These are phyloP conservation scores for Acanthopleura granulata DNA, from an alignment of 2,888 invertebrate genomes.

Conservation along the genomic window DNA sequence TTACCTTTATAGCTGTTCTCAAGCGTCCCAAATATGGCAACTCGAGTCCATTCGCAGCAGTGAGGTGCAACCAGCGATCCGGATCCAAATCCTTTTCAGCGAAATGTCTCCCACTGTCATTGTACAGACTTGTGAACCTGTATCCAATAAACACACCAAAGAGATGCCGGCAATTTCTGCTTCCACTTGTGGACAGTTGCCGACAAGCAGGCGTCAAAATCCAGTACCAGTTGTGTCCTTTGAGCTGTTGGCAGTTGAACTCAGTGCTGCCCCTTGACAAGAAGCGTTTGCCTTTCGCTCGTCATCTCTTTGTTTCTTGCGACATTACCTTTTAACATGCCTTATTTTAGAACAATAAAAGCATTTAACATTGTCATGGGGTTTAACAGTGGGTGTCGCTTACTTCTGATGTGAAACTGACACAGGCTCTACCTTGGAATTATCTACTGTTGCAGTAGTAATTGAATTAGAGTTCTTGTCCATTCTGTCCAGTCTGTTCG, in stretches of 20 bases:
- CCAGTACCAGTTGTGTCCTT: background rate
- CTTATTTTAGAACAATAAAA: slow-evolving; percentile 1
- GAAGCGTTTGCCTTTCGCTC: background rate
- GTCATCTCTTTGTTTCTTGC: background rate
- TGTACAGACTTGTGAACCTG: slow-evolving; percentile 6
- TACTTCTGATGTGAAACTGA: too few species aligned
- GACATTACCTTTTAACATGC: background rate
- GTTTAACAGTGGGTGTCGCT: too few species aligned
- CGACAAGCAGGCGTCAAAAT: background rate
- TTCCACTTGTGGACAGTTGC: slow-evolving; percentile 1
- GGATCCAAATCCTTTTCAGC: background rate
- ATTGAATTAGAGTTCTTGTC: too few species aligned
- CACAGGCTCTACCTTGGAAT: too few species aligned
- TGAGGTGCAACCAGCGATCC: background rate
- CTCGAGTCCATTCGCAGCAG: slow-evolving; percentile 3
- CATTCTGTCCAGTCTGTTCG: too few species aligned
- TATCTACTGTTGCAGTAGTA: too few species aligned
- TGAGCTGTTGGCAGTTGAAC: background rate
- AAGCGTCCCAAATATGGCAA: background rate
- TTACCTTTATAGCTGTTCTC: background rate
- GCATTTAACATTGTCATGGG: background rate
- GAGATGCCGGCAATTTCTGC: background rate
- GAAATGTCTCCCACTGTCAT: background rate
- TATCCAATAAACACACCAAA: background rate
- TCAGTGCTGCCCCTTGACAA: background rate